Conservation (phyloP, 2,113 vertebrate species). For the Pongo abelii region DNA sequence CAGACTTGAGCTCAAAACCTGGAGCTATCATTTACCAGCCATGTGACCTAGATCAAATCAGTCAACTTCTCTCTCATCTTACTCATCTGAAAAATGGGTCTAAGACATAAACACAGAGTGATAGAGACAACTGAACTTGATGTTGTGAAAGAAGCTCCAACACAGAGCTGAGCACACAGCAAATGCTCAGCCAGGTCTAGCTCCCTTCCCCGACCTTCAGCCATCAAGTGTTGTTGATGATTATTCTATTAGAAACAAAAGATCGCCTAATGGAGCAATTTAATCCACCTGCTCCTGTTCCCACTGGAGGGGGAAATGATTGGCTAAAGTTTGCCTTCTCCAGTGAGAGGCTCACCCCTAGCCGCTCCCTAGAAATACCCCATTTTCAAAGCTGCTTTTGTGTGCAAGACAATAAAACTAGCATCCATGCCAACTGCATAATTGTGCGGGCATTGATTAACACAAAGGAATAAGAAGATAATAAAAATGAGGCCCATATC, state of each 20-base stretch:
- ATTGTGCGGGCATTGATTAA: neutral
- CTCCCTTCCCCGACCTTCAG: neutral
- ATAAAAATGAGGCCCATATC: neutral
- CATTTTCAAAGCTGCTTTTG: constrained; percentile 46
- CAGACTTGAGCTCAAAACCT: neutral
- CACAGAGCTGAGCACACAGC: neutral
- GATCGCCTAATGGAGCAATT: neutral
- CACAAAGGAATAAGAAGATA: constrained; percentile 53
- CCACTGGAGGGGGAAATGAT: neutral
- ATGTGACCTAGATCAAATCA: neutral
- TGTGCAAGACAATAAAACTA: constrained; percentile 44
- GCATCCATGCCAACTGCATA: neutral
- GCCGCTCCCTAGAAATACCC: neutral
- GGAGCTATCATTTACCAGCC: neutral
- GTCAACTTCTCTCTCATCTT: neutral
- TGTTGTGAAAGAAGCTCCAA: neutral
- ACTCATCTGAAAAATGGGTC: neutral
- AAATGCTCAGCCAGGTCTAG: neutral
- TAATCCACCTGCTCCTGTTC: constrained; percentile 18
- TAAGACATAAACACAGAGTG: neutral
- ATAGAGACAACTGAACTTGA: accelerated
- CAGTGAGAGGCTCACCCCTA: neutral
- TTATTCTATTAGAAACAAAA: neutral
- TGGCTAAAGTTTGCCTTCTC: neutral
- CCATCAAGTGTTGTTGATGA: neutral